phyloP scores from a whole-genome alignment of 2,113 vertebrate species.

The Tragelaphus imberbis region DNA sequence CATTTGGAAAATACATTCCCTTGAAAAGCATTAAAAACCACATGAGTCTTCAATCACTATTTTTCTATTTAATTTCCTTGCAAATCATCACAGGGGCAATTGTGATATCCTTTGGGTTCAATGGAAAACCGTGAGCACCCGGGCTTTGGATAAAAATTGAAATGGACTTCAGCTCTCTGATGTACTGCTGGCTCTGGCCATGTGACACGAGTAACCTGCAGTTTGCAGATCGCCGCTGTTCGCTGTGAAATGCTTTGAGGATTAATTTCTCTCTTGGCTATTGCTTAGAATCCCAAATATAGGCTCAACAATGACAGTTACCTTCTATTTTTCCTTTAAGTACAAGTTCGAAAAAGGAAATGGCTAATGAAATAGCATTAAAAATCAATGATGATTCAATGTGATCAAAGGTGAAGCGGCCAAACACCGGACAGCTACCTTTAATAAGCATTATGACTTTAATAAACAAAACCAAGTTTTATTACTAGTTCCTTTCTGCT shows the following conservation, averaged over 20 bases:
- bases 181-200: not conserved
- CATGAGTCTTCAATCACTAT: not conserved
- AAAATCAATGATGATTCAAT: not conserved
- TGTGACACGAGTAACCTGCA: slow-evolving; percentile 29
- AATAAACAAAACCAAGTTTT: not conserved
- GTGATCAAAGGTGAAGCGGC: slow-evolving; percentile 24
- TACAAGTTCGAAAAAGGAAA: slow-evolving; percentile 39
- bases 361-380: not conserved
- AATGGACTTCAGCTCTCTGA: slow-evolving; percentile 19
- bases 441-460: not conserved
- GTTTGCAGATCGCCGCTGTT: slow-evolving; percentile 43
- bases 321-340: slow-evolving; percentile 17
- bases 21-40: not conserved
- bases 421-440: not conserved
- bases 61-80: slow-evolving; percentile 42
- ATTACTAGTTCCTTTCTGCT: not conserved
- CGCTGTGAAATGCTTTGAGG: slow-evolving; percentile 51
- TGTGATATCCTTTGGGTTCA: not conserved
- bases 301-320: not conserved
- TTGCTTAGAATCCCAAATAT: not conserved
- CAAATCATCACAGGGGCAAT: slow-evolving; percentile 24
- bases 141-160: slow-evolving; percentile 14
- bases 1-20: slow-evolving; percentile 1
- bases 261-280: slow-evolving; percentile 47
- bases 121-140: not conserved